These are phyloP conservation scores for Stegodyphus mimosarum DNA, from an alignment of 1,140 invertebrate species.

Conservation along the genomic window DNA sequence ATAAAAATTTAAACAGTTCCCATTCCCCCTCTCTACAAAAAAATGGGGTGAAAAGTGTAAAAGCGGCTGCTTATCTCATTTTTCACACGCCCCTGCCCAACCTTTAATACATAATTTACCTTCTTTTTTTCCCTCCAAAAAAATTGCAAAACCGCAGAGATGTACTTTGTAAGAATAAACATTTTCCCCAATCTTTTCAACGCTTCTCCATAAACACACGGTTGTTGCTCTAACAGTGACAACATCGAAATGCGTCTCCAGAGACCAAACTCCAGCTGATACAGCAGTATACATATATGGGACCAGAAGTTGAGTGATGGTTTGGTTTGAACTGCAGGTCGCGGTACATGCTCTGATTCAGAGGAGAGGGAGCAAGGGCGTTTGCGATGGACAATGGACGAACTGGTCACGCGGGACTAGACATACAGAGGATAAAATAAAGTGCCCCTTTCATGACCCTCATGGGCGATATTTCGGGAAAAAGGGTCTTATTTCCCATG, in stretches of 20 bases:
- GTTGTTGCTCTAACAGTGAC: constrained; percentile 4
- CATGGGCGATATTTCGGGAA: constrained; percentile 43
- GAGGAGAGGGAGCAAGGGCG: not conserved
- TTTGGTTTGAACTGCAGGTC: constrained; percentile 40
- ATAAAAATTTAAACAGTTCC: too few species aligned
- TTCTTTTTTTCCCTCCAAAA: not conserved
- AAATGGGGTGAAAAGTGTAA: too few species aligned
- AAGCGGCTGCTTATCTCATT: too few species aligned
- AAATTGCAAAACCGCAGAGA: too few species aligned
- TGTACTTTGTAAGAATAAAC: not conserved
- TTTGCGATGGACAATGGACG: constrained; percentile 41
- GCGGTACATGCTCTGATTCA: constrained; percentile 17
- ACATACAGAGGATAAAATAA: constrained; percentile 41
- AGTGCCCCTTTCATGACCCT: constrained; percentile 46
- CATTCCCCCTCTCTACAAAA: too few species aligned
- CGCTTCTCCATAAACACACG: not conserved
- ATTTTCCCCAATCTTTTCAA: not conserved
- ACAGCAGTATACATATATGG: constrained; percentile 4
- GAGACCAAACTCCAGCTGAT: constrained; percentile 9
- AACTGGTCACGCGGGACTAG: constrained; percentile 5
- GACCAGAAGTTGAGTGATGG: constrained; percentile 35
- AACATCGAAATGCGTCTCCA: constrained; percentile 13
- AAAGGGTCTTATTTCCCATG: constrained; percentile 21
- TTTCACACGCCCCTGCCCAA: too few species aligned
- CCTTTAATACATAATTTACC: too few species aligned